phyloP scores from a whole-genome alignment of 1,140 invertebrate genomes.

The Anastatus disparis region DNA sequence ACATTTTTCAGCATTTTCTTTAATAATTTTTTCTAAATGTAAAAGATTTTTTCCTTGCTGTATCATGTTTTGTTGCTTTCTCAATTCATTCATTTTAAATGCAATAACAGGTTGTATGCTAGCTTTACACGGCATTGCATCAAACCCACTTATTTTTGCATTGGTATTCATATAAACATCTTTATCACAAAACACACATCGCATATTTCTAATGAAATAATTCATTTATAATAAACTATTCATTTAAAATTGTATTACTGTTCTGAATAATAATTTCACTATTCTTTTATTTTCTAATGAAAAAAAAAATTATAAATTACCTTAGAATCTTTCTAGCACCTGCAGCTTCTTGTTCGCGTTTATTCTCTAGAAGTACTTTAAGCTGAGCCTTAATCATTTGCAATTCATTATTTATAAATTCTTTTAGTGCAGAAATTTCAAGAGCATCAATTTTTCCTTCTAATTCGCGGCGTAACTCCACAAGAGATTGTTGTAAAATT shows the following conservation, averaged over 20 bases:
- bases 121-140: constrained; percentile 63
- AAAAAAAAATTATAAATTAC: constrained; percentile 50
- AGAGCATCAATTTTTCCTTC: constrained; percentile 75
- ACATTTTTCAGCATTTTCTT: constrained; percentile 42
- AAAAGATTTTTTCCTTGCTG: constrained; percentile 60
- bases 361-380: constrained; percentile 67
- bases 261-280: background rate
- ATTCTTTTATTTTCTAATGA: too few relatives aligned
- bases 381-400: constrained; percentile 73
- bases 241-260: background rate
- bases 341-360: constrained; percentile 75
- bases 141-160: constrained; percentile 60
- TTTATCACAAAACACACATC: constrained; percentile 80
- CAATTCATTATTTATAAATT: constrained; percentile 74
- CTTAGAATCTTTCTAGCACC: constrained; percentile 74
- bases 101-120: constrained; percentile 75
- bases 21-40: constrained; percentile 57
- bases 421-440: constrained; percentile 73
- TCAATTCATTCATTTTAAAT: constrained; percentile 73
- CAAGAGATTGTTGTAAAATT: constrained; percentile 64
- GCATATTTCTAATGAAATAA: constrained; percentile 69
- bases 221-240: background rate
- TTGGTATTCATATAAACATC: constrained; percentile 75
- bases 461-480: constrained; percentile 74
- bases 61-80: constrained; percentile 67